These are phyloP conservation scores for Neostethus bicornis DNA, from an alignment of 2,797 vertebrate species.

Conservation along the genomic window DNA sequence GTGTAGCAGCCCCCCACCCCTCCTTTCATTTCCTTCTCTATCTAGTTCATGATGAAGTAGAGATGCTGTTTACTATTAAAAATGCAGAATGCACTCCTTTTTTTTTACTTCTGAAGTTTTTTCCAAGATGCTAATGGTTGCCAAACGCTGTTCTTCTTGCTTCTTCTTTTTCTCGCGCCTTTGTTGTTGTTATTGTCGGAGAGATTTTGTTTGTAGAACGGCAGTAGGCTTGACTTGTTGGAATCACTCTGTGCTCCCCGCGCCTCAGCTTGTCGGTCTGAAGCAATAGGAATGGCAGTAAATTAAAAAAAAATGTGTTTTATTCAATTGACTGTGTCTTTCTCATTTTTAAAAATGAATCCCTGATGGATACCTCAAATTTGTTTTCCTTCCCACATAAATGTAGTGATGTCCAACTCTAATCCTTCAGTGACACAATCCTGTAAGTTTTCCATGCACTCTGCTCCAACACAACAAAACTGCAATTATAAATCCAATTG, in stretches of 20 bases:
- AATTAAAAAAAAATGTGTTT: constrained; percentile 76
- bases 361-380: constrained; percentile 10
- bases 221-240: constrained; percentile 72
- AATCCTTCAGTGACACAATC: no score
- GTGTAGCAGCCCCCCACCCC: constrained; percentile 66
- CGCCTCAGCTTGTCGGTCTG: constrained; percentile 79
- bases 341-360: constrained; percentile 11
- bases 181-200: constrained; percentile 76
- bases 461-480: no score
- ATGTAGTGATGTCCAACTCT: no score
- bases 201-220: constrained; percentile 74
- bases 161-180: constrained; percentile 68
- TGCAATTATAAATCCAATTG: no score
- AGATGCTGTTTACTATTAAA: constrained; percentile 74
- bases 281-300: constrained; percentile 80
- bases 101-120: constrained; percentile 79
- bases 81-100: constrained; percentile 76
- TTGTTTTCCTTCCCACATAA: neutral
- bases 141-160: constrained; percentile 80
- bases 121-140: constrained; percentile 78
- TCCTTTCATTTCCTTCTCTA: constrained; percentile 67
- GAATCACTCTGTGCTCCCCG: constrained; percentile 76
- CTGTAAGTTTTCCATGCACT: no score
- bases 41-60: constrained; percentile 78
- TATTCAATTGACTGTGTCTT: constrained; percentile 60